Evolutionary conservation across 2,797 vertebrate genomes (phyloP).

Genomic region (Silurus lanzhouensis): DNA sequence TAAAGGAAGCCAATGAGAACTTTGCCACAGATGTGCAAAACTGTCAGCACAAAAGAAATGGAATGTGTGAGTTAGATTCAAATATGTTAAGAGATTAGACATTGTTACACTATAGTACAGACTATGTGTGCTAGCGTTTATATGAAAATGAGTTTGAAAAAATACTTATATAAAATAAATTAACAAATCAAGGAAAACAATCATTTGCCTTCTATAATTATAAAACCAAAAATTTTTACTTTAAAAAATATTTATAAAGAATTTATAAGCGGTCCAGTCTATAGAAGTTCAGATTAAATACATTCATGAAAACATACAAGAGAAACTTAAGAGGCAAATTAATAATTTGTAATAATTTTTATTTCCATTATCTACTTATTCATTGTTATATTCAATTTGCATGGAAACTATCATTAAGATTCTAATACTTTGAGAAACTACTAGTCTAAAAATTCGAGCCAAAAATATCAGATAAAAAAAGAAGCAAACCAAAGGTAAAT

Average conservation of each 20-base stretch:
- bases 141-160: constrained; percentile 3
- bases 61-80: constrained; percentile 12
- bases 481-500: not conserved
- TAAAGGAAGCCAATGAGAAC: not conserved
- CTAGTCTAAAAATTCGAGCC: too few relatives aligned
- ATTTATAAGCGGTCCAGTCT: too few relatives aligned
- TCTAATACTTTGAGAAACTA: not conserved
- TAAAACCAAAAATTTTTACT: too few relatives aligned
- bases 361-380: not conserved
- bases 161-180: not conserved
- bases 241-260: not conserved
- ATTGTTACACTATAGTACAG: not conserved
- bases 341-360: not conserved
- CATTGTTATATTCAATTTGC: not conserved
- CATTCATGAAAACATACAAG: not conserved
- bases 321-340: not conserved
- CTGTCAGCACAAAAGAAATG: constrained; percentile 13
- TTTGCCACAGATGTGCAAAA: constrained; percentile 3
- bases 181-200: not conserved
- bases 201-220: too few relatives aligned
- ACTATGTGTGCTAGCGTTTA: not conserved
- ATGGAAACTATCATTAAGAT: not conserved
- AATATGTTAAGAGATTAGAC: constrained; percentile 18
- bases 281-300: not conserved
- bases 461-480: not conserved